Conservation (phyloP, 2,888 invertebrate genomes). For the Agapetus fuscipes region DNA sequence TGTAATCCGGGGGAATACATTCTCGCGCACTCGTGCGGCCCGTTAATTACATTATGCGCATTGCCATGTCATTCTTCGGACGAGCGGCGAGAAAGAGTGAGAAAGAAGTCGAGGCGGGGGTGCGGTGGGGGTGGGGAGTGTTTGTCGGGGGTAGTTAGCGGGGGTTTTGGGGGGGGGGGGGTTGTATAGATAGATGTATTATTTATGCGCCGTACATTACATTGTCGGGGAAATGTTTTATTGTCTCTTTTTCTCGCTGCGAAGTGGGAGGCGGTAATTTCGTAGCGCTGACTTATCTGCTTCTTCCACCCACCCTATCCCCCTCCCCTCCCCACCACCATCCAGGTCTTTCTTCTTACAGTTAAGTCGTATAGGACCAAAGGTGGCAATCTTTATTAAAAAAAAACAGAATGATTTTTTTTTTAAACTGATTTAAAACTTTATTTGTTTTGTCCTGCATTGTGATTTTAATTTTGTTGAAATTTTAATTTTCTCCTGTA, state of each 20-base stretch:
- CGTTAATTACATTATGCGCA: constrained; percentile 23
- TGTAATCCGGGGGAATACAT: constrained; percentile 16
- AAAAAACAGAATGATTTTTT: too few species aligned
- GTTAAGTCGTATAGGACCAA: too few species aligned
- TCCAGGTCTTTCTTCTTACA: too few species aligned
- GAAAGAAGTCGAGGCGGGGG: constrained; percentile 17
- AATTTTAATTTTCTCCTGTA: too few species aligned
- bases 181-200: constrained; percentile 19
- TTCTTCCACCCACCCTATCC: too few species aligned
- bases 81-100: constrained; percentile 17
- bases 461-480: too few species aligned
- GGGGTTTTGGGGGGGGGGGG: constrained; percentile 1
- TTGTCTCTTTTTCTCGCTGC: constrained; percentile 19
- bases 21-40: constrained; percentile 21
- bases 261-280: too few species aligned
- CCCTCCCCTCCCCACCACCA: too few species aligned
- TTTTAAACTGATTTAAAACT: too few species aligned
- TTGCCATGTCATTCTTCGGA: constrained; percentile 22
- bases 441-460: too few species aligned
- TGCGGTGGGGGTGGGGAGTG: too few species aligned
- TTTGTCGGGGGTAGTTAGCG: constrained; percentile 2
- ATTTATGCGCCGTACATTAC: constrained; percentile 20
- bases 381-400: too few species aligned
- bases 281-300: not conserved
- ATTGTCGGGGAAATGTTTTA: constrained; percentile 20